Percentiles rank a stretch among this genome's conserved stretches.
phyloP scores from a whole-genome alignment of 2,888 invertebrate species.

The Kuschelorhynchus macadamiae region DNA sequence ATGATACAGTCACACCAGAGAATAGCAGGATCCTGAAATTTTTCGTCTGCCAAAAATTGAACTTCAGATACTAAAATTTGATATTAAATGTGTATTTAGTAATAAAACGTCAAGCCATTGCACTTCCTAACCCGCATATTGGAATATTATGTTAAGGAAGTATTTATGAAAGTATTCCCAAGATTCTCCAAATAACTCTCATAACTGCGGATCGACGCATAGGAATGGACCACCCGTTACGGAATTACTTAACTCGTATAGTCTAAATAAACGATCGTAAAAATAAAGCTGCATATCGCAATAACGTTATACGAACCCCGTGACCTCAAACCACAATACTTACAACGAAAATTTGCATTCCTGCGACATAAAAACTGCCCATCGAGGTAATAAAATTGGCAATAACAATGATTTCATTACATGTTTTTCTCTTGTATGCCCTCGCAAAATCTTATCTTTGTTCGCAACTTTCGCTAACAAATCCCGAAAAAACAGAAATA shows the following conservation, averaged over 20 bases:
- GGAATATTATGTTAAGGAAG: no score
- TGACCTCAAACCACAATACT: conserved; percentile 46
- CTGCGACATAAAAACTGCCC: conserved; percentile 53
- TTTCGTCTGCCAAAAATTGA: no score
- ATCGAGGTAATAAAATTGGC: conserved; percentile 56
- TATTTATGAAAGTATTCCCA: no score
- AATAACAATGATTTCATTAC: conserved; percentile 59
- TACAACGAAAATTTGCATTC: conserved; percentile 47
- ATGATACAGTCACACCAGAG: no score
- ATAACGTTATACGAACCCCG: conserved; percentile 37
- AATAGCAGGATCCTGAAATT: no score
- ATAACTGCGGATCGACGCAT: no score
- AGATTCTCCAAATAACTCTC: no score
- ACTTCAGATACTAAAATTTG: no score
- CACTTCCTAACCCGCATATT: no score
- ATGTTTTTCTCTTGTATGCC: conserved; percentile 52
- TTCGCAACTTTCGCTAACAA: conserved; percentile 36
- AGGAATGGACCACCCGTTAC: conserved; percentile 43
- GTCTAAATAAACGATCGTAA: conserved; percentile 37
- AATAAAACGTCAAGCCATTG: no score
- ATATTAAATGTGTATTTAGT: no score
- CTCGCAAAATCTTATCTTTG: conserved; percentile 44
- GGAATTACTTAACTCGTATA: conserved; percentile 27
- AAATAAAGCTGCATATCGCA: conserved; percentile 38
- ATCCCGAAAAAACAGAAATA: conserved; percentile 18